Evolutionary conservation across 1,140 invertebrate species (phyloP).

Genomic region (Dendroctonus ponderosae): DNA sequence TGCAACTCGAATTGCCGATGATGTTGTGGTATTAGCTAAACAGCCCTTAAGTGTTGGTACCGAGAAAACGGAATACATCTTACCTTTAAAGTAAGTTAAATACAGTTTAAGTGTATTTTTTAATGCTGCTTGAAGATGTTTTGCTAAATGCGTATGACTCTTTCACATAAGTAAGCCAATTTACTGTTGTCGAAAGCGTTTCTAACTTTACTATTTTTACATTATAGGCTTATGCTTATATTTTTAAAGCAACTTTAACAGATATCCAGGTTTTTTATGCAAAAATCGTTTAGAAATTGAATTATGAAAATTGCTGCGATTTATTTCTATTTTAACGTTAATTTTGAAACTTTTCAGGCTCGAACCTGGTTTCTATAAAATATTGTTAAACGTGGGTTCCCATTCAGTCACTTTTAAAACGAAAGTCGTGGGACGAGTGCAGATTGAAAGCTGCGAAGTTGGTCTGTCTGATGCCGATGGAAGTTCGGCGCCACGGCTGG

Average conservation of each 20-base stretch:
- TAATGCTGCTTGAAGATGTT: no score
- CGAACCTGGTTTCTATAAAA: constrained; percentile 81
- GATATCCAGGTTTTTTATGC: no score
- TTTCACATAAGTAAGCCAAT: no score
- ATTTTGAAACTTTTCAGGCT: constrained; percentile 45
- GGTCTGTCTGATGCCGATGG: constrained; percentile 90
- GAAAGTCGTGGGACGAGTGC: constrained; percentile 71
- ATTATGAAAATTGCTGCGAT: no score
- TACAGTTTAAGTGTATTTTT: no score
- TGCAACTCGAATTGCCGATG: constrained; percentile 70
- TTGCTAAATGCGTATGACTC: no score
- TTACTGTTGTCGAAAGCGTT: no score
- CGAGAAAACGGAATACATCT: constrained; percentile 69
- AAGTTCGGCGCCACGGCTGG: constrained; percentile 74
- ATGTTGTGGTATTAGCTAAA: constrained; percentile 72
- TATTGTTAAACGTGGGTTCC: constrained; percentile 70
- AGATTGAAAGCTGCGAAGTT: constrained; percentile 77
- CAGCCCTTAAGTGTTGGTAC: constrained; percentile 53
- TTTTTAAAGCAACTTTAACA: no score
- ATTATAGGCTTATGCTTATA: no score
- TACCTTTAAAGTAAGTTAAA: constrained; percentile 66
- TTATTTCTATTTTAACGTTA: background rate
- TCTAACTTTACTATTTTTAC: no score
- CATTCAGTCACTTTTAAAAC: constrained; percentile 68
- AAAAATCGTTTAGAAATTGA: no score